Conservation (phyloP, 2,113 vertebrate genomes). For the Arenaria interpres region DNA sequence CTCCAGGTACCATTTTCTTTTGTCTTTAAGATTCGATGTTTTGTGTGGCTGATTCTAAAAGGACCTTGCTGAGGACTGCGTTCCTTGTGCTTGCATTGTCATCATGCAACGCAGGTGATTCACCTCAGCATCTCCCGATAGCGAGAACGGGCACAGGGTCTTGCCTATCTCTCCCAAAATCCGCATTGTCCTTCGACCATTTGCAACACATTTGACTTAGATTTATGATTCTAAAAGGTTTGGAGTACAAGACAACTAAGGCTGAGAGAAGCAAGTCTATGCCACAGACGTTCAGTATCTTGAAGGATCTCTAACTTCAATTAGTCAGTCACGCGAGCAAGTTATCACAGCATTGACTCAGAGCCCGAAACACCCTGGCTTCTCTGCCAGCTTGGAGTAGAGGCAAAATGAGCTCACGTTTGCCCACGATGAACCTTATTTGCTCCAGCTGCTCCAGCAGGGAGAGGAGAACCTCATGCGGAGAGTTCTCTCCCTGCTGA, state of each 20-base stretch:
- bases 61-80: neutral
- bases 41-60: conserved; percentile 38
- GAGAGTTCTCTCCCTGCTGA: conserved; percentile 22
- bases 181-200: neutral
- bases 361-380: neutral
- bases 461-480: conserved; percentile 11
- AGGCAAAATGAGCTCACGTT: conserved; percentile 27
- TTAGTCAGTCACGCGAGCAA: neutral
- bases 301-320: neutral
- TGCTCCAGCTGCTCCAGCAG: conserved; percentile 46
- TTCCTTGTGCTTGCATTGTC: neutral
- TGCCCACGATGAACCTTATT: conserved; percentile 17
- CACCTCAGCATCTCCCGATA: neutral
- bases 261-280: neutral
- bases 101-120: neutral
- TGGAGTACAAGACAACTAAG: neutral
- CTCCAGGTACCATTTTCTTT: conserved; percentile 29
- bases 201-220: neutral
- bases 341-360: neutral
- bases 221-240: neutral
- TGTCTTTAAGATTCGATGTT: conserved; percentile 33
- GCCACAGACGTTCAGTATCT: neutral
- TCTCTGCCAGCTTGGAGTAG: conserved; percentile 14
- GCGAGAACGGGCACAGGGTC: neutral
- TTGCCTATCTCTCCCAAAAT: neutral